Evolutionary conservation across 2,888 invertebrate species (phyloP).

Genomic region (Tromatobia lineatoria): DNA sequence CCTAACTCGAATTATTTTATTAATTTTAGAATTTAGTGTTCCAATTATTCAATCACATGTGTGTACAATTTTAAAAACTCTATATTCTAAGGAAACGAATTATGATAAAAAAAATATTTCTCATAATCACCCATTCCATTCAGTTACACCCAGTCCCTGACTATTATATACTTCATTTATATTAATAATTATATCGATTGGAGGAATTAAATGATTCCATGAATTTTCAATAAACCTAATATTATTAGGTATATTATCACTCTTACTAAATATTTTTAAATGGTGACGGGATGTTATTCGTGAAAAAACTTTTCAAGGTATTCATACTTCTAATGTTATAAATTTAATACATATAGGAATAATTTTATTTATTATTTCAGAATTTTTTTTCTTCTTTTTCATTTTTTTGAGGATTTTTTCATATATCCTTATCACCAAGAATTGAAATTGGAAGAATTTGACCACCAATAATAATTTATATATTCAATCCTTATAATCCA

Average conservation of each 20-base stretch:
- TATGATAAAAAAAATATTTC: slow-evolving; percentile 77
- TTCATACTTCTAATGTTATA: slow-evolving; percentile 88
- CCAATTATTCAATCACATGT: slow-evolving; percentile 90
- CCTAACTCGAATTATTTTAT: slow-evolving; percentile 86
- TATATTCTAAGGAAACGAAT: slow-evolving; percentile 90
- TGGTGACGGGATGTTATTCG: slow-evolving; percentile 91
- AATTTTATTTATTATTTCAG: slow-evolving; percentile 85
- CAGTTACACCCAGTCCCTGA: slow-evolving; percentile 90
- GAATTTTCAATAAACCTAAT: slow-evolving; percentile 87
- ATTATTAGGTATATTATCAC: slow-evolving; percentile 85
- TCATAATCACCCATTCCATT: slow-evolving; percentile 85
- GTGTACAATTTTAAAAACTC: slow-evolving; percentile 88
- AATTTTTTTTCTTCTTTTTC: slow-evolving; percentile 87
- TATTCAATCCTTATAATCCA: slow-evolving; percentile 90
- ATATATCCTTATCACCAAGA: slow-evolving; percentile 86
- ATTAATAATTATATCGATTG: slow-evolving; percentile 87
- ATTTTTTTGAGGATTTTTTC: slow-evolving; percentile 87
- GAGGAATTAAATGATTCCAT: slow-evolving; percentile 89
- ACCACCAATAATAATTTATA: slow-evolving; percentile 88
- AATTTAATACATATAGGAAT: slow-evolving; percentile 90
- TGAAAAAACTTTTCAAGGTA: slow-evolving; percentile 89
- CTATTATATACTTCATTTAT: slow-evolving; percentile 88
- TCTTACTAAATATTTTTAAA: slow-evolving; percentile 87
- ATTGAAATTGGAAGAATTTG: slow-evolving; percentile 88
- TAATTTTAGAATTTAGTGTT: slow-evolving; percentile 88